Base-by-base conservation (phyloP, 2,113 vertebrate genomes). In the Corydoras sp. region DNA sequence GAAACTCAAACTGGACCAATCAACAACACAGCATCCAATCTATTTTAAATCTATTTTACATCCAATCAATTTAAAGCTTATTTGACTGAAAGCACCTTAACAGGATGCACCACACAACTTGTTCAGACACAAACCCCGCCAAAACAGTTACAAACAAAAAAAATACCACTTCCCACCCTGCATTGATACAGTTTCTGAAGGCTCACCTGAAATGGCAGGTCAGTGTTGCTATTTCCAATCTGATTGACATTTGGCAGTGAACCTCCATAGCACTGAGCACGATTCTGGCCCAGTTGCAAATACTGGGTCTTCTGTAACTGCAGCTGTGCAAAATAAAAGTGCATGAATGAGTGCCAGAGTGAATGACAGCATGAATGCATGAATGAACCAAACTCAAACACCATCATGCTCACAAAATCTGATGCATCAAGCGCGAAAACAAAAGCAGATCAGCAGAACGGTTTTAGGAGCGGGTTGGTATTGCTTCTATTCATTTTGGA, bases 301-400 rank as follows among this genome's bases (percentile, higher is more conserved):
- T 97, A 98, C 75, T 98, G 96, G 66, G 95, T 93, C 90, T 98
- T 99, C 92, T 99, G 95, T 86, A 99, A 94, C 89, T 99, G 97
- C 86, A 99, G 87, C 97, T 98, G 86, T 77, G 88, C 90, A 88
- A 89, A 90, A 85, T 89, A 90, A 90, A 89, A 89, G 84, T 84
- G 88, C 80, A 87, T 89, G 87, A 88, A 86, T 86, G 87, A 89
- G 84, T 85, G 87, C 86, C 86, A 88, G 85, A 87, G 87, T 86
- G 88, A 86, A 88, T 88, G 86, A 70, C 65, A 55, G 43, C 80
- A 85, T 84, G 71, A 80, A 82, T 56, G 79, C 73, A 84, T 82
- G 85, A 71, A 77, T 75, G 79, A 69, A 59, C 68, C 55, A 35
- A 79, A 75, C 69, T 54, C 49, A 65, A 50, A 75, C 49, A 75